Conservation (phyloP, 1,140 invertebrate genomes). For the Drosophila bocqueti region DNA sequence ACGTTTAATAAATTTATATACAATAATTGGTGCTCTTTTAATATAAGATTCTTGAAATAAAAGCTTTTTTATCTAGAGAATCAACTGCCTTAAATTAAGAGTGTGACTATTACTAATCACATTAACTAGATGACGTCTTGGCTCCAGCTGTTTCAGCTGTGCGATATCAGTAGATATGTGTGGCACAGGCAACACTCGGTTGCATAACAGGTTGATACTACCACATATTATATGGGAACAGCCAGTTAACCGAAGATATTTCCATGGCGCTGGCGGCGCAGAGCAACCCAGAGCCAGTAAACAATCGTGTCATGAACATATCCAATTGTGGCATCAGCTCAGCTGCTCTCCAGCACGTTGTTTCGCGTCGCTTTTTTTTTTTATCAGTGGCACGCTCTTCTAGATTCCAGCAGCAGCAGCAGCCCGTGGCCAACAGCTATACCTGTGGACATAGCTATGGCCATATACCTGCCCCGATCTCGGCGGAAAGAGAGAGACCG, state of each 20-base stretch:
- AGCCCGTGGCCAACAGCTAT: slow-evolving; percentile 14
- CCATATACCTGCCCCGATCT: slow-evolving; percentile 28
- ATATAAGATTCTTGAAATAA: background rate
- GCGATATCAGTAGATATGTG: slow-evolving; percentile 19
- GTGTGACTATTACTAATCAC: background rate
- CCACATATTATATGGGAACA: slow-evolving; percentile 20
- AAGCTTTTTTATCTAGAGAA: background rate
- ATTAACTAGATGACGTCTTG: slow-evolving; percentile 14
- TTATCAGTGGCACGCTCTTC: slow-evolving; percentile 79
- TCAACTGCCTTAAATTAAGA: background rate
- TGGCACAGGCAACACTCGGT: slow-evolving; percentile 10
- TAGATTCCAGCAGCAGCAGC: slow-evolving; percentile 55
- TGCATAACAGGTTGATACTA: slow-evolving; percentile 41
- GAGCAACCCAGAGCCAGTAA: slow-evolving; percentile 24
- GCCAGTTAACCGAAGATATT: slow-evolving; percentile 29
- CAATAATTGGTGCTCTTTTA: background rate
- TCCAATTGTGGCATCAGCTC: slow-evolving; percentile 62
- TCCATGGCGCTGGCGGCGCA: slow-evolving; percentile 34
- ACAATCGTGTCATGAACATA: slow-evolving; percentile 57
- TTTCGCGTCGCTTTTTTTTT: slow-evolving; percentile 16
- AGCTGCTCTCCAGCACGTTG: slow-evolving; percentile 76
- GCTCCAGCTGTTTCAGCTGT: slow-evolving; percentile 1
- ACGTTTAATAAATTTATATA: background rate
- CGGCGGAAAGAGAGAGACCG: slow-evolving; percentile 4
- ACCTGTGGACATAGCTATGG: slow-evolving; percentile 7